Conservation (phyloP, 2,797 vertebrate genomes). For the Eospalax fontanierii region DNA sequence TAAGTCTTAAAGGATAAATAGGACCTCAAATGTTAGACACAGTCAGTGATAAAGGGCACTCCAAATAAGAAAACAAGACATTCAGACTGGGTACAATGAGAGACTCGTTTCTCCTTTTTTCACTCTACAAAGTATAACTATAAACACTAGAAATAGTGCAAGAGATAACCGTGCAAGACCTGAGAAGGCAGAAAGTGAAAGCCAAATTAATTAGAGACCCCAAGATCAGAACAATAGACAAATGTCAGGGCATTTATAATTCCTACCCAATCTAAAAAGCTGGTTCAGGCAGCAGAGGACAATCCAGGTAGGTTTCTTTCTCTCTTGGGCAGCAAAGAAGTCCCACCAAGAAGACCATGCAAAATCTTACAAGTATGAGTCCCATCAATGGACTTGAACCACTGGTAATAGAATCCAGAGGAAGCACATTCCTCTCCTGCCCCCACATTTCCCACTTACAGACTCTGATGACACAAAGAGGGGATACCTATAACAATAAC, state of each 20-base stretch:
- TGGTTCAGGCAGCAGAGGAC: not conserved
- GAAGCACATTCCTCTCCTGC: not conserved
- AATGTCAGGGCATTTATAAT: not conserved
- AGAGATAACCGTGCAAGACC: not conserved
- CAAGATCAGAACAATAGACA: not conserved
- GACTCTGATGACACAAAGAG: not conserved
- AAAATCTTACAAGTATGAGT: not conserved
- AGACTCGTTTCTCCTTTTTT: not conserved
- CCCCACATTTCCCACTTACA: not conserved
- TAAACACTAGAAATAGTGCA: constrained; percentile 7
- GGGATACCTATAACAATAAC: not conserved
- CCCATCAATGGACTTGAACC: not conserved
- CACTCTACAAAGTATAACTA: not conserved
- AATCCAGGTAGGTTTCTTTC: not conserved
- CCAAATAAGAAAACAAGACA: not conserved
- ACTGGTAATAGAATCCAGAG: not conserved
- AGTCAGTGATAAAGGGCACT: not conserved
- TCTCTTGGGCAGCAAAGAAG: not conserved
- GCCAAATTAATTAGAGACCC: not conserved
- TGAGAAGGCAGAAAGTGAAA: not conserved
- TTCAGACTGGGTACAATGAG: not conserved
- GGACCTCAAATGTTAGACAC: not conserved
- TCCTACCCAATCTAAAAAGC: not conserved
- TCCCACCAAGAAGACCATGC: not conserved
- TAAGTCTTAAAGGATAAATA: not conserved